Evolutionary conservation across 64 coral and sea anemone species (phyloP).

Genomic region (Dendrophyllia cribrosa): DNA sequence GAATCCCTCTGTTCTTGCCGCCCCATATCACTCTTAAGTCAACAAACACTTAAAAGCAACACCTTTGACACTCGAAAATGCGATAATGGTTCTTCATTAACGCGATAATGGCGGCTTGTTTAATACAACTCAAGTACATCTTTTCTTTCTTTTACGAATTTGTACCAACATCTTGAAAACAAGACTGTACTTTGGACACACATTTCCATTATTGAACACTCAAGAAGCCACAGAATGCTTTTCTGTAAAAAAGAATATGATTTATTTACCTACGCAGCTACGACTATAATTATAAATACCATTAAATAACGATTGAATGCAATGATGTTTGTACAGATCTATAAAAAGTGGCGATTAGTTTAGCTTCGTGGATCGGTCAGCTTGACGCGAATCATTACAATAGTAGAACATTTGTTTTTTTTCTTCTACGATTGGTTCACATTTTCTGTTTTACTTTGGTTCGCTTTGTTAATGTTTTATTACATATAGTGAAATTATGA

Average conservation of each 20-base stretch:
- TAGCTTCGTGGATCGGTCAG: not conserved
- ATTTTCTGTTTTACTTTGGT: no score
- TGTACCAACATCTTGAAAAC: not conserved
- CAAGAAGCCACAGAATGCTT: not conserved
- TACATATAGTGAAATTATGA: no score
- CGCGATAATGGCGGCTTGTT: slow-evolving; percentile 15
- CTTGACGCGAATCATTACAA: no score
- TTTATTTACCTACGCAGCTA: not conserved
- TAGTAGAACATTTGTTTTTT: no score
- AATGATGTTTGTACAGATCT: not conserved
- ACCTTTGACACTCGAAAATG: slow-evolving; percentile 36
- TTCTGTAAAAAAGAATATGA: not conserved
- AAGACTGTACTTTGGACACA: not conserved
- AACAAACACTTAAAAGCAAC: slow-evolving; percentile 38
- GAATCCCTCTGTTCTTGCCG: slow-evolving; percentile 36
- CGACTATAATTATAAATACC: not conserved
- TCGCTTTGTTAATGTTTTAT: no score
- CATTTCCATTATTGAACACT: not conserved
- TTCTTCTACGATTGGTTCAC: no score
- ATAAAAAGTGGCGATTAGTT: not conserved
- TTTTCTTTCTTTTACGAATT: not conserved
- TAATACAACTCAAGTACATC: slow-evolving; percentile 15
- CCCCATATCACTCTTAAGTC: not conserved
- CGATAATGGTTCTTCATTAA: slow-evolving; percentile 1
- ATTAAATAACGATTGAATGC: not conserved